phyloP scores from a whole-genome alignment of 2,113 vertebrate genomes.

The Chloebia gouldiae region DNA sequence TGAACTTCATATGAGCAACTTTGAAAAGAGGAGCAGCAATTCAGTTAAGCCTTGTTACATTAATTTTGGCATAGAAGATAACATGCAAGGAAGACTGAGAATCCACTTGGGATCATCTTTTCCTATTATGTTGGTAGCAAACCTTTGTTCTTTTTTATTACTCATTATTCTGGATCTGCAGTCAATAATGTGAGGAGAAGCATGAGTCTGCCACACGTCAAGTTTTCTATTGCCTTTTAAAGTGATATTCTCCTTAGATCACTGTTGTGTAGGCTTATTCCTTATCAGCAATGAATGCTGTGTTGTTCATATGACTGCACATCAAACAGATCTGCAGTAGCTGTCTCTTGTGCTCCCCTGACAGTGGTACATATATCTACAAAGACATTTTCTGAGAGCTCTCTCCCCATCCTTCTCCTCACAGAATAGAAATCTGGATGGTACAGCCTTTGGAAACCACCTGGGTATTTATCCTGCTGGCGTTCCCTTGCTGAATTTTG shows the following conservation, averaged over 20 bases:
- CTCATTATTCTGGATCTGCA: background rate
- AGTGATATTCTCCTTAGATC: background rate
- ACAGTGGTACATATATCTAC: background rate
- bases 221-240: background rate
- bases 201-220: background rate
- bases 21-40: background rate
- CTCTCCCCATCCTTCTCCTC: background rate
- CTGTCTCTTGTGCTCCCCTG: background rate
- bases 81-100: background rate
- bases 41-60: background rate
- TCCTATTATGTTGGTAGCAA: background rate
- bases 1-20: background rate
- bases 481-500: background rate
- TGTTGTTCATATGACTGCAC: background rate
- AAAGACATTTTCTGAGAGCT: background rate
- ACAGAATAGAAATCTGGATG: background rate
- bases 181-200: background rate
- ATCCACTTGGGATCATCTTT: background rate
- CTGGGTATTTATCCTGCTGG: background rate
- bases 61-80: background rate
- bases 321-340: background rate
- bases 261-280: background rate
- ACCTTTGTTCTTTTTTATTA: conserved; percentile 13
- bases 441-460: background rate
- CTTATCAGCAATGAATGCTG: background rate